Evolutionary conservation across 2,888 invertebrate genomes (phyloP).

Genomic region (Plutella xylostella): DNA sequence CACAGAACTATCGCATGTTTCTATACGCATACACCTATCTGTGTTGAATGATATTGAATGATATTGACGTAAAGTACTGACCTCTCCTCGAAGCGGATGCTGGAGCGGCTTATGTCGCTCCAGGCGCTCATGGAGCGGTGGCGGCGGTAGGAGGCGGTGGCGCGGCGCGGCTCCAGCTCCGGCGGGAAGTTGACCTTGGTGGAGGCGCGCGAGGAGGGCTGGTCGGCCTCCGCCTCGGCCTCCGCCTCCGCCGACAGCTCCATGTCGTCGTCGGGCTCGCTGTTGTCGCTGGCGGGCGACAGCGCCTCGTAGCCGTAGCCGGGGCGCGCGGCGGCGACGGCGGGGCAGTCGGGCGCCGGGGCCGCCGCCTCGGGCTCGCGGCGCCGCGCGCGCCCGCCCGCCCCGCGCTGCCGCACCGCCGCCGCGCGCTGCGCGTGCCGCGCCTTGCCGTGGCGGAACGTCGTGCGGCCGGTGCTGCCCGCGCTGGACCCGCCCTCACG

Average conservation of each 20-base stretch:
- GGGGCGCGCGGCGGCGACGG: constrained; percentile 55
- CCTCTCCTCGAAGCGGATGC: constrained; percentile 85
- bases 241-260: constrained; percentile 54
- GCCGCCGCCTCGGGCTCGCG: constrained; percentile 43
- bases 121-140: constrained; percentile 85
- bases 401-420: constrained; percentile 53
- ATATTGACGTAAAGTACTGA: constrained; percentile 31
- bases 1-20: not conserved
- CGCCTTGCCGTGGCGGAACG: constrained; percentile 64
- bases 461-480: constrained; percentile 54
- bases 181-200: constrained; percentile 77
- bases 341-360: constrained; percentile 34
- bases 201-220: constrained; percentile 59
- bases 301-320: constrained; percentile 64
- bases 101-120: constrained; percentile 88
- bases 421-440: constrained; percentile 59
- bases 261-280: constrained; percentile 48
- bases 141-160: constrained; percentile 58
- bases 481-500: too few relatives aligned
- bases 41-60: not conserved
- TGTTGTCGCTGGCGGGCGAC: constrained; percentile 60
- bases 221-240: constrained; percentile 50
- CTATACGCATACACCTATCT: too few relatives aligned
- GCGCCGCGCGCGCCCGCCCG: constrained; percentile 46
- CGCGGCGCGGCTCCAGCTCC: constrained; percentile 54